Conservation (phyloP, 2,113 vertebrate genomes). For the Salvator merianae region DNA sequence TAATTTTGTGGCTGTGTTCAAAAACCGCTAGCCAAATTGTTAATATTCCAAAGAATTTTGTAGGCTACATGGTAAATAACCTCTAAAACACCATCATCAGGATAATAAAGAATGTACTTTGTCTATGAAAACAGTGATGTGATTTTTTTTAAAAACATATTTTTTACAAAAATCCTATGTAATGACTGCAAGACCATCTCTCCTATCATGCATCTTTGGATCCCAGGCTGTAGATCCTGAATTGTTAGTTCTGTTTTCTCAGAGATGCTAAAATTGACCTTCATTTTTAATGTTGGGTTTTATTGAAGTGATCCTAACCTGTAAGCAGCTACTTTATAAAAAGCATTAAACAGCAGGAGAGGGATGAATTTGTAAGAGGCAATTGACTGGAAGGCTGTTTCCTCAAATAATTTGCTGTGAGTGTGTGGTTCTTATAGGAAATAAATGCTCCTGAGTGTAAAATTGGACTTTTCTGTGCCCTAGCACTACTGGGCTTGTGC, state of each 20-base stretch:
- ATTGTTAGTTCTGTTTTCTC: neutral
- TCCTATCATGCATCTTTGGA: neutral
- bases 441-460: constrained; percentile 12
- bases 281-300: neutral
- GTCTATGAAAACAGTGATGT: neutral
- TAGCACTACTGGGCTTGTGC: constrained; percentile 95
- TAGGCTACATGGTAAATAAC: no score
- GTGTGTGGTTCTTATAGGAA: constrained; percentile 1
- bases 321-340: neutral
- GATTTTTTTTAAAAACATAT: neutral
- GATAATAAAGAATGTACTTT: neutral
- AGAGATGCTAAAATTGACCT: neutral
- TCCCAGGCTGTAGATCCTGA: neutral
- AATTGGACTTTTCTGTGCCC: neutral
- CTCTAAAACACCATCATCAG: neutral
- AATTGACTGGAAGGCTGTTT: neutral
- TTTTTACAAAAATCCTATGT: neutral
- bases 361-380: neutral
- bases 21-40: neutral
- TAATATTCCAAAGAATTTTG: neutral
- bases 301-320: neutral
- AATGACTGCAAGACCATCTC: neutral
- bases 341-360: neutral
- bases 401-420: neutral
- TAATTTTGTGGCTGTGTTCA: neutral